phyloP scores from a whole-genome alignment of 2,888 invertebrate species.

The Allophyes oxyacanthae region DNA sequence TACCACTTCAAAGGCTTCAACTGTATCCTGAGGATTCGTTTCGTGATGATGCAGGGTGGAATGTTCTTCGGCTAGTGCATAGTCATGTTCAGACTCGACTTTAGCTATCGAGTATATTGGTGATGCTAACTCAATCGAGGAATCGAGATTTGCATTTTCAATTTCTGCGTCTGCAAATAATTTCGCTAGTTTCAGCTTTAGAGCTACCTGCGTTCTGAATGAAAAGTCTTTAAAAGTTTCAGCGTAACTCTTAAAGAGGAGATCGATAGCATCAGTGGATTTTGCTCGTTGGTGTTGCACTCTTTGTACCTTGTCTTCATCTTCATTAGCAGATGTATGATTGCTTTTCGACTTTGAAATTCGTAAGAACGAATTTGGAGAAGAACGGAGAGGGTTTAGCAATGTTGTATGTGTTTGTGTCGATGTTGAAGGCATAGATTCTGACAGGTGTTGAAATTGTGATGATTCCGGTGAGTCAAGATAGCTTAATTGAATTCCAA shows the following conservation, averaged over 20 bases:
- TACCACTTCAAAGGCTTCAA: neutral
- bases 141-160: constrained; percentile 5
- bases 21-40: neutral
- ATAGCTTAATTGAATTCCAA: neutral
- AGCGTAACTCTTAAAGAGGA: no score
- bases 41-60: no score
- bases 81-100: neutral
- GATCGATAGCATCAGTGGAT: no score
- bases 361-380: neutral
- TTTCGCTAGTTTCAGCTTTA: no score
- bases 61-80: neutral
- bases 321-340: neutral
- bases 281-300: neutral
- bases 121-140: constrained; percentile 1
- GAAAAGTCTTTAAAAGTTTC: no score
- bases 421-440: no score
- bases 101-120: neutral
- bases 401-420: no score
- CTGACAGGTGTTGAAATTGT: no score
- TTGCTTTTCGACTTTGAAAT: constrained; percentile 7
- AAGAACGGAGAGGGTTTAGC: neutral
- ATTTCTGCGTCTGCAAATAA: no score
- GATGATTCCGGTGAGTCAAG: neutral
- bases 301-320: neutral
- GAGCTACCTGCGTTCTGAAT: no score